Evolutionary conservation across 64 coral and sea anemone genomes (phyloP).

Genomic region (Anthopleura sola): DNA sequence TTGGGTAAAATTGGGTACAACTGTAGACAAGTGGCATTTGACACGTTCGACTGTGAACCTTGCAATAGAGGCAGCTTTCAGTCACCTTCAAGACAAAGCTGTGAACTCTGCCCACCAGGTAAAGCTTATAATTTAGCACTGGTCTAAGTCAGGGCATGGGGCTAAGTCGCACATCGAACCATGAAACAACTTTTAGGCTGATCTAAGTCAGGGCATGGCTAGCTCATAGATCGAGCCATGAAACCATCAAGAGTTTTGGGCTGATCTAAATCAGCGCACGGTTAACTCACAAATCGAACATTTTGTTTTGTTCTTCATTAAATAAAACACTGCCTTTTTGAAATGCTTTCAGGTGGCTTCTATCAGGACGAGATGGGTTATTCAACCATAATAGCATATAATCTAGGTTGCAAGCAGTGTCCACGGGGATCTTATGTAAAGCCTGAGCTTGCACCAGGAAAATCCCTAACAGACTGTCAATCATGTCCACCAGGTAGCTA

Average conservation of each 20-base stretch:
- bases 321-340: no score
- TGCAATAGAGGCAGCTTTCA: conserved; percentile 3
- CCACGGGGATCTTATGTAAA: conserved; percentile 16
- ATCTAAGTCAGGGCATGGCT: no score
- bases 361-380: conserved; percentile 28
- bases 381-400: background rate
- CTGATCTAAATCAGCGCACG: no score
- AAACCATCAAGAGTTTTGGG: no score
- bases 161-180: no score
- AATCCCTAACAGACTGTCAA: conserved; percentile 4
- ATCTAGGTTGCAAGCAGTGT: conserved; percentile 15
- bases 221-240: no score
- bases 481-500: no score
- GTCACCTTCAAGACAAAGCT: background rate
- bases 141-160: no score
- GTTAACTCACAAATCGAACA: no score
- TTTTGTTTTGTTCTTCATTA: no score
- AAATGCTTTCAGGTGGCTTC: conserved; percentile 16
- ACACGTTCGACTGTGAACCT: background rate
- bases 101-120: background rate
- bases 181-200: no score
- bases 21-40: background rate
- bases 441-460: conserved; percentile 8
- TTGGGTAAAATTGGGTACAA: background rate
- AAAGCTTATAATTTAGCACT: no score